Percentiles rank a stretch among this genome's conserved stretches.
These are phyloP conservation scores for Procambarus virginalis DNA, from an alignment of 1,140 invertebrate species.

Conservation along the genomic window DNA sequence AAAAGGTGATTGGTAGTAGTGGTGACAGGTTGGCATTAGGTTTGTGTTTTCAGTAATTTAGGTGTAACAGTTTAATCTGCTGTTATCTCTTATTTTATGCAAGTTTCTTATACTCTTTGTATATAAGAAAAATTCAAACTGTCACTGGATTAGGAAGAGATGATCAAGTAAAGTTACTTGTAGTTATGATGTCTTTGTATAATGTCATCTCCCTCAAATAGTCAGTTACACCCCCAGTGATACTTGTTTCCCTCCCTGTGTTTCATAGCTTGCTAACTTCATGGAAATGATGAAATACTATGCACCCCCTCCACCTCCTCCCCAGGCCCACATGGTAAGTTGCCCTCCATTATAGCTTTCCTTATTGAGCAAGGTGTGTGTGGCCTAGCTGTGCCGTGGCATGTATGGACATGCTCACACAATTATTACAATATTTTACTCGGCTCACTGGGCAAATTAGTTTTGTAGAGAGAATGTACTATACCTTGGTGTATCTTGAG, in stretches of 20 bases:
- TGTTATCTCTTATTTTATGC: neutral
- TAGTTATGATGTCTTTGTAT: constrained; percentile 20
- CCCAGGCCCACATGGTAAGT: constrained; percentile 69
- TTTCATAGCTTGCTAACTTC: constrained; percentile 69
- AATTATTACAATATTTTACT: neutral
- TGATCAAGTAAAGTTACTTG: neutral
- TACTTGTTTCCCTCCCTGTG: constrained; percentile 34
- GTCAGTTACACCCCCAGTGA: constrained; percentile 39
- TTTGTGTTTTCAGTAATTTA: too few relatives aligned
- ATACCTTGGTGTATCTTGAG: neutral
- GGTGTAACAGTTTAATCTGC: neutral
- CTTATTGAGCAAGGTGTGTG: constrained; percentile 14
- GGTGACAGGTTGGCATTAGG: too few relatives aligned
- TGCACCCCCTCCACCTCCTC: constrained; percentile 68
- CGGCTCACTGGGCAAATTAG: neutral
- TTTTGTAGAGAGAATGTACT: neutral
- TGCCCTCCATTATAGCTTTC: constrained; percentile 17
- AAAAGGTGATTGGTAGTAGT: too few relatives aligned
- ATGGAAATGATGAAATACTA: constrained; percentile 71
- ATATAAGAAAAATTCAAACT: neutral
- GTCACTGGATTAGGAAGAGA: neutral
- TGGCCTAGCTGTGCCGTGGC: neutral
- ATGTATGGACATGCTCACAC: neutral
- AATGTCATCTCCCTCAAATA: constrained; percentile 9
- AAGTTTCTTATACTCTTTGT: neutral